phyloP scores from a whole-genome alignment of 2,888 invertebrate genomes.

The Drosophila sordidapex region DNA sequence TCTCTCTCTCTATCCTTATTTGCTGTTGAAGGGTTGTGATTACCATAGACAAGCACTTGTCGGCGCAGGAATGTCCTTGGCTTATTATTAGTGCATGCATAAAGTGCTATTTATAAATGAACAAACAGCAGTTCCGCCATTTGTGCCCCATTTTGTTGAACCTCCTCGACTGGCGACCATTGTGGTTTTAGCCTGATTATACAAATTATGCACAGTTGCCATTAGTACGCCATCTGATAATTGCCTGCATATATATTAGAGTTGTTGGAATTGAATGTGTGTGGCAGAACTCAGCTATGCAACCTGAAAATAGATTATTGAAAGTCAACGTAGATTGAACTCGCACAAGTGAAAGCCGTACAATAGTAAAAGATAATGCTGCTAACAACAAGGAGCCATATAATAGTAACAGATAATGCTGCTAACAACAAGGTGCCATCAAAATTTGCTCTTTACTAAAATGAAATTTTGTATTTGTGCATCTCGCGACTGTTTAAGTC shows the following conservation, averaged over 20 bases:
- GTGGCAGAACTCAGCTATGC: background rate
- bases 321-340: background rate
- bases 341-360: no score
- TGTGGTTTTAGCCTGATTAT: background rate
- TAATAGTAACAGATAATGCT: background rate
- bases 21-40: background rate
- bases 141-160: background rate
- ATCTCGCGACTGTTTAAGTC: conserved; percentile 26
- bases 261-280: background rate
- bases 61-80: background rate
- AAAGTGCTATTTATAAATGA: conserved; percentile 42
- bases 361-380: background rate
- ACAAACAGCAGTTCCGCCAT: conserved; percentile 4
- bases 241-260: background rate
- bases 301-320: background rate
- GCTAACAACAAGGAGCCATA: background rate
- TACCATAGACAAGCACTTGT: background rate
- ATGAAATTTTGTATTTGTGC: conserved; percentile 47
- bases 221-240: background rate
- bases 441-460: conserved; percentile 20
- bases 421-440: background rate
- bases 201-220: background rate
- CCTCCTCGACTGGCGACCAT: background rate
- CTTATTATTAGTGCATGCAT: conserved; percentile 25
- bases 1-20: background rate